These are phyloP conservation scores for Myopa testacea DNA, from an alignment of 2,888 invertebrate genomes.

Conservation along the genomic window DNA sequence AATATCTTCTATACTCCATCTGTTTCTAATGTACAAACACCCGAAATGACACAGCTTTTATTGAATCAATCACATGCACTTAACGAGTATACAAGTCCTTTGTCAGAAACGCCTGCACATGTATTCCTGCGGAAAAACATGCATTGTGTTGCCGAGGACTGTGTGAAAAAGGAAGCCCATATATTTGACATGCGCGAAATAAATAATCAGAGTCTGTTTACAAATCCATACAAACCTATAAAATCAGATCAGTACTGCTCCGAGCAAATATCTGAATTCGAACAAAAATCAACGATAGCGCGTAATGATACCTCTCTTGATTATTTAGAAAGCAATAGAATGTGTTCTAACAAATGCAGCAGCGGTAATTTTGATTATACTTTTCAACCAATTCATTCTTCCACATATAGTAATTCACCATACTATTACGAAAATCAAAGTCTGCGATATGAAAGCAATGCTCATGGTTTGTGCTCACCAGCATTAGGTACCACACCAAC, in stretches of 20 bases:
- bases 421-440: slow-evolving; percentile 52
- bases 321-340: slow-evolving; percentile 57
- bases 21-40: slow-evolving; percentile 44
- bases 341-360: slow-evolving; percentile 42
- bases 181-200: slow-evolving; percentile 32
- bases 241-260: slow-evolving; percentile 49
- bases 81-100: slow-evolving; percentile 51
- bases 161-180: slow-evolving; percentile 47
- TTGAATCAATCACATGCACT: slow-evolving; percentile 46
- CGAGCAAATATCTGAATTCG: slow-evolving; percentile 50
- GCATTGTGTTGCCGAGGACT: slow-evolving; percentile 41
- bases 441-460: slow-evolving; percentile 47
- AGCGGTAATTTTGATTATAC: slow-evolving; percentile 36
- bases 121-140: slow-evolving; percentile 3
- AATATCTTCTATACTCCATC: slow-evolving; percentile 44
- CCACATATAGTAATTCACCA: slow-evolving; percentile 22
- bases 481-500: slow-evolving; percentile 55
- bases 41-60: slow-evolving; percentile 50
- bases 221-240: slow-evolving; percentile 58
- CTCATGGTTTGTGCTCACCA: slow-evolving; percentile 53
- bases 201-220: slow-evolving; percentile 53
- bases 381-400: slow-evolving; percentile 23
- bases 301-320: slow-evolving; percentile 46
- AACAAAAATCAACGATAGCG: slow-evolving; percentile 40
- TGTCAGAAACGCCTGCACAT: slow-evolving; percentile 41